Evolutionary conservation across 2,797 vertebrate species (phyloP).

Genomic region (Salarias fasciatus): DNA sequence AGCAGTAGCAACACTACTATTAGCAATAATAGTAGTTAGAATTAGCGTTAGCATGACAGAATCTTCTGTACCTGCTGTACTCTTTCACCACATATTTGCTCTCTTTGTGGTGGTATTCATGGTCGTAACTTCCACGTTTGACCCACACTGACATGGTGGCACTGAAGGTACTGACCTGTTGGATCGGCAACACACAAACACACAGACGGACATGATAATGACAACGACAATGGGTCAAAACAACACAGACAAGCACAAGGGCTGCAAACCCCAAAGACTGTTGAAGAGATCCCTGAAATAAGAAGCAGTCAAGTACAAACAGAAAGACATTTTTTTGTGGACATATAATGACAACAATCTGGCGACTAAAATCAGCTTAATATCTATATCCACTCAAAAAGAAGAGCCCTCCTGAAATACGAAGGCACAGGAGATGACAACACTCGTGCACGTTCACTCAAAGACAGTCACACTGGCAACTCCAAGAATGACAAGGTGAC

Average conservation of each 20-base stretch:
- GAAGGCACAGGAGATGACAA: slow-evolving; percentile 4
- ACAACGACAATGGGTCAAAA: slow-evolving; percentile 17
- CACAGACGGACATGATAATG: slow-evolving; percentile 34
- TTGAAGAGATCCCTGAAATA: not conserved
- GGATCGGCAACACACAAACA: slow-evolving; percentile 49
- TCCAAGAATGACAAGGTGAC: slow-evolving; percentile 52
- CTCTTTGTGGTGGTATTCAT: slow-evolving; percentile 75
- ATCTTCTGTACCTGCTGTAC: slow-evolving; percentile 76
- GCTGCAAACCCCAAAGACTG: not conserved
- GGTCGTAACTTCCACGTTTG: slow-evolving; percentile 70
- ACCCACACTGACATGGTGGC: slow-evolving; percentile 71
- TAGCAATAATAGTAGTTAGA: slow-evolving; percentile 25
- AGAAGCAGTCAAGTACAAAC: not conserved
- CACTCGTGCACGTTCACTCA: slow-evolving; percentile 15
- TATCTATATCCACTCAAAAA: slow-evolving; percentile 3
- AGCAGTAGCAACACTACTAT: slow-evolving; percentile 20
- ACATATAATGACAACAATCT: not conserved
- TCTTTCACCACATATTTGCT: slow-evolving; percentile 78
- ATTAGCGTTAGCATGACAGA: not conserved
- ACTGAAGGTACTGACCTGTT: slow-evolving; percentile 67
- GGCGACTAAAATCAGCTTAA: not conserved
- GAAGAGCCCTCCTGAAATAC: slow-evolving; percentile 26
- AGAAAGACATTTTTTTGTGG: not conserved
- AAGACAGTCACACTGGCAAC: slow-evolving; percentile 9
- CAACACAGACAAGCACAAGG: slow-evolving; percentile 22